Evolutionary conservation across 2,797 vertebrate genomes (phyloP).

Genomic region (Enteromius unitaeniatus): DNA sequence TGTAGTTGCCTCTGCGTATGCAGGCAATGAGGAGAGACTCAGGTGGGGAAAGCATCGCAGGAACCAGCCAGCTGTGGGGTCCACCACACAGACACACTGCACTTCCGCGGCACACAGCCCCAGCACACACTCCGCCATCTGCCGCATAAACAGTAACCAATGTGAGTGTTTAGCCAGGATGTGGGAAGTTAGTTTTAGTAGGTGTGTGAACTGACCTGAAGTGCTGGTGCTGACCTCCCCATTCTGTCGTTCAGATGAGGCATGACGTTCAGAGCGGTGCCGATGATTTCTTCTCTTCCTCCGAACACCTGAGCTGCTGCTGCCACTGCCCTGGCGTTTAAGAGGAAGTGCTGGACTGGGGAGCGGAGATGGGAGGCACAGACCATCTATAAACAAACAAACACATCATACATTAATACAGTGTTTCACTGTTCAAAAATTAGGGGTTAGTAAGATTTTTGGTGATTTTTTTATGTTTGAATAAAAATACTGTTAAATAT

Average conservation of each 20-base stretch:
- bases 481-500: not conserved
- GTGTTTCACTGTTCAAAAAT: not conserved
- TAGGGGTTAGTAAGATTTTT: not conserved
- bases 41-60: conserved; percentile 93
- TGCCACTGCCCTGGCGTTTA: conserved; percentile 67
- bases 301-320: conserved; percentile 63
- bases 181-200: not conserved
- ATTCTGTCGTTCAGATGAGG: conserved; percentile 80
- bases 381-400: conserved; percentile 38
- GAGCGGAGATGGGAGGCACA: conserved; percentile 39
- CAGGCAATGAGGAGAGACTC: conserved; percentile 94
- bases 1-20: conserved; percentile 89
- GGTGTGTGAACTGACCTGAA: conserved; percentile 79
- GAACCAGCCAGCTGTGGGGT: conserved; percentile 83
- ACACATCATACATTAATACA: not conserved
- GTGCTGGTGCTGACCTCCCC: conserved; percentile 87
- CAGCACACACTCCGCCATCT: conserved; percentile 83
- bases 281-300: conserved; percentile 70
- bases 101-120: conserved; percentile 54
- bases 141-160: not conserved
- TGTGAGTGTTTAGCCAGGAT: not conserved
- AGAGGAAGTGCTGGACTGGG: conserved; percentile 59
- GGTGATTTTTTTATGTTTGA: not conserved
- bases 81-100: conserved; percentile 71
- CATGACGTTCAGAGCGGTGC: conserved; percentile 64